Conservation (phyloP, 2,888 invertebrate species). For the Hermaeophaga mercurialis region DNA sequence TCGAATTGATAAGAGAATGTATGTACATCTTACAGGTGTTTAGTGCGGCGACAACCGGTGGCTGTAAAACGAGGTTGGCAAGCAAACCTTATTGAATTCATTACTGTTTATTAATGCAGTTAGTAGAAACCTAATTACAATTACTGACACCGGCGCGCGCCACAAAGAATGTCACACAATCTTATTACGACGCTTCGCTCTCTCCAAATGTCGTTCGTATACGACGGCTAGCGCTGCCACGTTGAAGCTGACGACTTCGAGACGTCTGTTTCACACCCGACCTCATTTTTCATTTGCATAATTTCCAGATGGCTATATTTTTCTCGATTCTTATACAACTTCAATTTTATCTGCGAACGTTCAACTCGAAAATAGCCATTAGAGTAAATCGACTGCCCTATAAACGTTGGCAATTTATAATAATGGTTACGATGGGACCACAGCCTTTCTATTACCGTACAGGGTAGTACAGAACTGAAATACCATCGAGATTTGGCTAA, state of each 20-base stretch:
- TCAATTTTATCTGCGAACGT: too few relatives aligned
- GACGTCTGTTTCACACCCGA: neutral
- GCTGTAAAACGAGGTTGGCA: slow-evolving; percentile 43
- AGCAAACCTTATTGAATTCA: slow-evolving; percentile 53
- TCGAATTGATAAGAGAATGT: neutral
- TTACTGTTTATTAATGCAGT: slow-evolving; percentile 58
- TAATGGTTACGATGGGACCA: too few relatives aligned
- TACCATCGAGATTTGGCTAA: too few relatives aligned
- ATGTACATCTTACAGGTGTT: slow-evolving; percentile 36
- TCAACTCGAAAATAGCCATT: too few relatives aligned
- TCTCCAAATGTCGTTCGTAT: slow-evolving; percentile 13
- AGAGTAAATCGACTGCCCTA: too few relatives aligned
- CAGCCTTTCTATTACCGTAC: too few relatives aligned
- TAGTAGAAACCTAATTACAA: slow-evolving; percentile 58
- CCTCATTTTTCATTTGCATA: slow-evolving; percentile 13
- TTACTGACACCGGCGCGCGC: slow-evolving; percentile 49
- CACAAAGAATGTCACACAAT: slow-evolving; percentile 48
- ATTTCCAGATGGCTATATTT: neutral
- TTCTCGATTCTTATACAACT: too few relatives aligned
- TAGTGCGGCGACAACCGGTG: slow-evolving; percentile 41
- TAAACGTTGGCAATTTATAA: too few relatives aligned
- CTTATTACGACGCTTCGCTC: slow-evolving; percentile 41
- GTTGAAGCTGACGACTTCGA: neutral
- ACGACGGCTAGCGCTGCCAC: neutral
- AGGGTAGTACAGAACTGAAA: too few relatives aligned